Evolutionary conservation across 2,888 invertebrate genomes (phyloP).

Genomic region (Zootermopsis nevadensis): DNA sequence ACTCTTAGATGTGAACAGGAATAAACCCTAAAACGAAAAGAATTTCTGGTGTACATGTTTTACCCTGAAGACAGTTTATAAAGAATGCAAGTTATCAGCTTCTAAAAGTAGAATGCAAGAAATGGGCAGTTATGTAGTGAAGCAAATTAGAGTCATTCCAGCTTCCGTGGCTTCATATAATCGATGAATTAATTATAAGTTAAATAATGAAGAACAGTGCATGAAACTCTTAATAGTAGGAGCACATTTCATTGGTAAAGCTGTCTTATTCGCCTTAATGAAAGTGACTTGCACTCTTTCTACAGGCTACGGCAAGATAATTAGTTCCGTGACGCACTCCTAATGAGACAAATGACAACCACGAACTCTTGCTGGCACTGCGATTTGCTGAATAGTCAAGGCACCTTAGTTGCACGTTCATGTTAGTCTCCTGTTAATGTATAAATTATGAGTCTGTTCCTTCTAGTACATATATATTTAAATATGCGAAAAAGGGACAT

Average conservation of each 20-base stretch:
- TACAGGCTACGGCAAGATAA: background rate
- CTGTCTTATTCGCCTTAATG: constrained; percentile 20
- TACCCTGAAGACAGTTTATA: background rate
- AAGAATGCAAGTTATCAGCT: background rate
- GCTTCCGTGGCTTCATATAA: background rate
- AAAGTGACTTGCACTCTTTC: constrained; percentile 19
- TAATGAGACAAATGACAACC: constrained; percentile 39
- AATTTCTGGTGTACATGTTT: no score
- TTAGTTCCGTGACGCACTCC: constrained; percentile 26
- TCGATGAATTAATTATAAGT: constrained; percentile 20
- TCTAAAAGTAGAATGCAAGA: background rate
- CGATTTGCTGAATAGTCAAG: background rate
- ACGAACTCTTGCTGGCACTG: background rate
- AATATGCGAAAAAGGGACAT: background rate
- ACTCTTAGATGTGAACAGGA: no score
- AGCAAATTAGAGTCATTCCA: background rate
- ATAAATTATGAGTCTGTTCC: background rate
- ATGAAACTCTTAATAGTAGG: background rate
- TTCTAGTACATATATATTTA: constrained; percentile 10
- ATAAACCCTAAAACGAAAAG: no score
- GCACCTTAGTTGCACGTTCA: background rate
- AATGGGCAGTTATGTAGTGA: background rate
- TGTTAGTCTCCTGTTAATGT: background rate
- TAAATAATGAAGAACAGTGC: constrained; percentile 6
- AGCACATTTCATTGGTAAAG: background rate